A percentile compares a stretch with the other conserved stretches of the same genome.
These are phyloP conservation scores for Smutsia temminckii DNA, from an alignment of 2,797 vertebrate genomes.

Conservation along the genomic window DNA sequence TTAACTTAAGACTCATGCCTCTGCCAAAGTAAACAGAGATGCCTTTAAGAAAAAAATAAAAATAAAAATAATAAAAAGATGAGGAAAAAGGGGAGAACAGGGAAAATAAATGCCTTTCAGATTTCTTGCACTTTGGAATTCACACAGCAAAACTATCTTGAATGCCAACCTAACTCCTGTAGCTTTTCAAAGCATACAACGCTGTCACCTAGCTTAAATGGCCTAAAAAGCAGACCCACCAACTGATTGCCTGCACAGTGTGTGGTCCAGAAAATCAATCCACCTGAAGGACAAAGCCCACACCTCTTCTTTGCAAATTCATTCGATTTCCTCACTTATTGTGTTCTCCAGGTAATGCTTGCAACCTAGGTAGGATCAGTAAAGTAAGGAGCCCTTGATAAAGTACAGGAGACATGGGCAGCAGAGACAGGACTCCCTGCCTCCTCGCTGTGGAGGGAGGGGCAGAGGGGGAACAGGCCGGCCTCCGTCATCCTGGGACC, in stretches of 20 bases:
- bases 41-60: not conserved
- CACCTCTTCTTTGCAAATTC: conserved; percentile 62
- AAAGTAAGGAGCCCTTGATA: conserved; percentile 66
- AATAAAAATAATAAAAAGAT: too few relatives aligned
- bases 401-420: conserved; percentile 48
- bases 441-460: not conserved
- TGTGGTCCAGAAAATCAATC: conserved; percentile 78
- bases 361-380: conserved; percentile 74
- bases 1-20: conserved; percentile 74
- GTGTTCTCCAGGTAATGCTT: conserved; percentile 69
- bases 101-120: conserved; percentile 54
- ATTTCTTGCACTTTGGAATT: conserved; percentile 55
- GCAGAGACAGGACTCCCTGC: not conserved
- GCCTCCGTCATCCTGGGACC: not conserved
- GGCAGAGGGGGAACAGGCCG: not conserved
- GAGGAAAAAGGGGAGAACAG: not conserved
- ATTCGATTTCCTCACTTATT: conserved; percentile 56
- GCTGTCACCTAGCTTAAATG: conserved; percentile 61
- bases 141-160: conserved; percentile 75
- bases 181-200: conserved; percentile 60
- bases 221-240: conserved; percentile 50
- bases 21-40: conserved; percentile 84
- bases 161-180: conserved; percentile 53
- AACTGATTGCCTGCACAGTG: conserved; percentile 64
- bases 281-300: conserved; percentile 69